Conservation (phyloP, 2,888 invertebrate genomes). For the Spialia ferax region DNA sequence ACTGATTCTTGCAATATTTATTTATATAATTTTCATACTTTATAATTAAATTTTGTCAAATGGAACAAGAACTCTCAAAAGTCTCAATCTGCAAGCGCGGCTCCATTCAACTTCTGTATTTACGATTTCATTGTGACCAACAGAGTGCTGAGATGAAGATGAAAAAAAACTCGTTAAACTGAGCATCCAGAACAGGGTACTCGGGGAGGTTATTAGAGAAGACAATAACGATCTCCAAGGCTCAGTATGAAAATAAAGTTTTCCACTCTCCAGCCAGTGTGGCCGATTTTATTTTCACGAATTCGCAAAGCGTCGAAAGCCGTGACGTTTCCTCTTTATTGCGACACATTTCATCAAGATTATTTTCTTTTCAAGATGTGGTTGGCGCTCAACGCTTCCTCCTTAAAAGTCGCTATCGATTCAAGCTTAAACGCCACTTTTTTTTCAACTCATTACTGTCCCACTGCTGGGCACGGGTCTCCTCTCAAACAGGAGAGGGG, state of each 20-base stretch:
- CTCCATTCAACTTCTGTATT: conserved; percentile 12
- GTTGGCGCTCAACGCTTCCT: conserved; percentile 54
- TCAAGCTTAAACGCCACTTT: conserved; percentile 50
- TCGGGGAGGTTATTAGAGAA: conserved; percentile 61
- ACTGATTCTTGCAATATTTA: too few relatives aligned
- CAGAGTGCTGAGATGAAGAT: conserved; percentile 12
- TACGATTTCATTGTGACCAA: conserved; percentile 7
- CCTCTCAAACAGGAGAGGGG: too few relatives aligned
- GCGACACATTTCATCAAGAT: conserved; percentile 78
- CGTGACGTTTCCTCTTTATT: conserved; percentile 68
- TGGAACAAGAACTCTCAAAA: not conserved
- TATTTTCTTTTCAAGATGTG: conserved; percentile 71
- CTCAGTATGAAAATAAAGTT: conserved; percentile 67
- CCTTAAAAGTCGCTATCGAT: conserved; percentile 66
- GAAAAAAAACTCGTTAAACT: conserved; percentile 35
- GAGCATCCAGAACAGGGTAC: conserved; percentile 42
- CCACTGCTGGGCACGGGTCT: too few relatives aligned
- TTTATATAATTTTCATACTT: too few relatives aligned
- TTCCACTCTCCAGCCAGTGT: conserved; percentile 57
- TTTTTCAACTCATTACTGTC: too few relatives aligned
- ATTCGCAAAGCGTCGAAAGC: conserved; percentile 58
- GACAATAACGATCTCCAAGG: conserved; percentile 63
- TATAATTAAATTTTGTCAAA: not conserved
- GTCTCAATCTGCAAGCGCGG: conserved; percentile 14
- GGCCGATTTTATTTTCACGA: conserved; percentile 64